A percentile compares a stretch with the other conserved stretches of the same genome.
phyloP scores from a whole-genome alignment of 2,797 vertebrate genomes.

The Erpetoichthys calabaricus region DNA sequence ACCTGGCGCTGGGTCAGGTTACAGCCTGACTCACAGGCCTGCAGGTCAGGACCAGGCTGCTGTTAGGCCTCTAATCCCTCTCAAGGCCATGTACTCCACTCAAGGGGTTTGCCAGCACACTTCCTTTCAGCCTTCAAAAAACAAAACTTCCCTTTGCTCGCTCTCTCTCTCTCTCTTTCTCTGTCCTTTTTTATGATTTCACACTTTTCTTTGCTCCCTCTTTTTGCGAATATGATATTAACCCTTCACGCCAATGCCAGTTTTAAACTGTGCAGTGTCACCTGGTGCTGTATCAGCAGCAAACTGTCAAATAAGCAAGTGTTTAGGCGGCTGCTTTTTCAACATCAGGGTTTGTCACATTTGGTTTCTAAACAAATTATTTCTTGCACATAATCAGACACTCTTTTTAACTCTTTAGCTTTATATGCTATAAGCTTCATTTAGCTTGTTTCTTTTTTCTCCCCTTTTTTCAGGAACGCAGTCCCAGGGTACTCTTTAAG shows the following conservation, averaged over 20 bases:
- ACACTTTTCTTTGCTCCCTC: slow-evolving; percentile 17
- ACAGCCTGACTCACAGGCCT: slow-evolving; percentile 61
- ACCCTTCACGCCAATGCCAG: slow-evolving; percentile 32
- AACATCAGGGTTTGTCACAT: no score
- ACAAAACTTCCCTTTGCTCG: slow-evolving; percentile 21
- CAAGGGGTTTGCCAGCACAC: slow-evolving; percentile 35
- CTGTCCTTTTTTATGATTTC: slow-evolving; percentile 13
- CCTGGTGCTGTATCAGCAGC: no score
- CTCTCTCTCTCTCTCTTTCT: slow-evolving; percentile 16
- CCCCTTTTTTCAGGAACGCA: slow-evolving; percentile 15
- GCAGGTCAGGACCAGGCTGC: slow-evolving; percentile 76
- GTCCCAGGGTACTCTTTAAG: slow-evolving; percentile 21
- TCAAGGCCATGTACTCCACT: slow-evolving; percentile 59
- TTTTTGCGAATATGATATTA: slow-evolving; percentile 46
- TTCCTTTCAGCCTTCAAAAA: slow-evolving; percentile 35
- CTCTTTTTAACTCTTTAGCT: slow-evolving; percentile 15
- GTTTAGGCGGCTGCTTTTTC: no score
- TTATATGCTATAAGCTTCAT: no score
- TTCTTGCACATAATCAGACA: no score
- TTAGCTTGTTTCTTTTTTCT: slow-evolving; percentile 14
- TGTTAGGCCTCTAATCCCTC: slow-evolving; percentile 62
- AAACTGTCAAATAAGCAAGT: no score
- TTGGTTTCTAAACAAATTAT: no score
- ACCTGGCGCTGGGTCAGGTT: slow-evolving; percentile 91
- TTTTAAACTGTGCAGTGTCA: no score